Conservation (phyloP, 2,888 invertebrate species). For the Chrysotoxum bicinctum region DNA sequence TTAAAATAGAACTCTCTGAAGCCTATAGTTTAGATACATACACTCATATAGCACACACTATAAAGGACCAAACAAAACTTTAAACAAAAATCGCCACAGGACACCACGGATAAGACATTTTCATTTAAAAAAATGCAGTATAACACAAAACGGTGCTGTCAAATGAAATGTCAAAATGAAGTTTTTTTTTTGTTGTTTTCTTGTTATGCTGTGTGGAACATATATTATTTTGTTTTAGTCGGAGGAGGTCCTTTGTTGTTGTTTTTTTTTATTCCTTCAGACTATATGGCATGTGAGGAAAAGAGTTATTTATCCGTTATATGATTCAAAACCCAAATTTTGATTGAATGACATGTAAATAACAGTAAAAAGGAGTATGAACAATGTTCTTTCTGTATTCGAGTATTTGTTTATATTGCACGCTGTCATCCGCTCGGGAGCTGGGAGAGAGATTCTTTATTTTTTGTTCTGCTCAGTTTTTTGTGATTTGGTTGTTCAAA, state of each 20-base stretch:
- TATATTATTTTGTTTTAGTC: conserved; percentile 41
- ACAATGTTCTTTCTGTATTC: not conserved
- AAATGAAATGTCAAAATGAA: conserved; percentile 70
- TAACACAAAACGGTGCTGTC: conserved; percentile 56
- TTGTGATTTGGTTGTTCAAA: not conserved
- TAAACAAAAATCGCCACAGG: conserved; percentile 67
- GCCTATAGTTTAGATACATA: not conserved
- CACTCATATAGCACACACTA: not conserved
- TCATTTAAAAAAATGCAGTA: conserved; percentile 58
- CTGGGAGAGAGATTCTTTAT: not conserved
- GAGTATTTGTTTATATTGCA: not conserved
- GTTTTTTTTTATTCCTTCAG: conserved; percentile 17
- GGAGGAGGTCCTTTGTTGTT: conserved; percentile 50
- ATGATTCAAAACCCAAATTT: conserved; percentile 27
- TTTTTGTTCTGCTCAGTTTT: not conserved
- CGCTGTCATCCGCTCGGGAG: not conserved
- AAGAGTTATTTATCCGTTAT: conserved; percentile 54
- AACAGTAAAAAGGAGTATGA: conserved; percentile 11
- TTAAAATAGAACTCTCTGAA: conserved; percentile 35
- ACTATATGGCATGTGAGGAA: conserved; percentile 12
- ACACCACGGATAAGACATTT: conserved; percentile 70
- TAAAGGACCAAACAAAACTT: conserved; percentile 31
- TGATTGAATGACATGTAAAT: conserved; percentile 63
- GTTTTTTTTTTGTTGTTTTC: conserved; percentile 28
- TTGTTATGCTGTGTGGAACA: not conserved